phyloP scores from a whole-genome alignment of 2,797 vertebrate genomes.

The Acipenser oxyrinchus region DNA sequence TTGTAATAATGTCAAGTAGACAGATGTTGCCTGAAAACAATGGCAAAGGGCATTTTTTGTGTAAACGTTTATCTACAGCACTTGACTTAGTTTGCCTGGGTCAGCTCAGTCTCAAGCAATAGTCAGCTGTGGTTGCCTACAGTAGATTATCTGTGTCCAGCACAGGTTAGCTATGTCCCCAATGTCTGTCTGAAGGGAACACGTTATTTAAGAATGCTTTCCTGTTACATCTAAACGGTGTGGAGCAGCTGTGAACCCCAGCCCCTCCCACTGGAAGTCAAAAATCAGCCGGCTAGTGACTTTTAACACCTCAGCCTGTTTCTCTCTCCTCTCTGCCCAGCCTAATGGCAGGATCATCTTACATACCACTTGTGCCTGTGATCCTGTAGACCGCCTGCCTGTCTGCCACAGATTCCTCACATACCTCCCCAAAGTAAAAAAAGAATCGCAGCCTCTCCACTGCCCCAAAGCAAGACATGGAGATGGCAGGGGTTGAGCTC shows the following conservation, averaged over 20 bases:
- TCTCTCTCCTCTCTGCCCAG: constrained; percentile 19
- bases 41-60: too few relatives aligned
- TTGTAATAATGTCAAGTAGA: too few relatives aligned
- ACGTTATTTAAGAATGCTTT: neutral
- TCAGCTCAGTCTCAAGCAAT: too few relatives aligned
- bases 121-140: too few relatives aligned
- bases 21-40: too few relatives aligned
- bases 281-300: neutral
- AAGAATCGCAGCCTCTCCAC: constrained; percentile 40
- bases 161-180: neutral
- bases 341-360: constrained; percentile 45
- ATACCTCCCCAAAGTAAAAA: constrained; percentile 67
- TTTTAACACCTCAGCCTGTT: constrained; percentile 5
- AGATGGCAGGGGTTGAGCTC: constrained; percentile 44
- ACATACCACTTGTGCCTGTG: constrained; percentile 51
- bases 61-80: too few relatives aligned
- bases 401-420: constrained; percentile 66
- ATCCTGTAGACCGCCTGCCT: constrained; percentile 45
- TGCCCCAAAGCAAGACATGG: constrained; percentile 60
- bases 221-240: constrained; percentile 5
- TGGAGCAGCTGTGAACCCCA: constrained; percentile 20
- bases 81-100: too few relatives aligned
- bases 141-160: neutral
- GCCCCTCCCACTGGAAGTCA: neutral
- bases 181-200: neutral